A percentile compares a stretch with the other conserved stretches of the same genome.
These are phyloP conservation scores for Suncus etruscus DNA, from an alignment of 2,113 vertebrate genomes.

Conservation along the genomic window DNA sequence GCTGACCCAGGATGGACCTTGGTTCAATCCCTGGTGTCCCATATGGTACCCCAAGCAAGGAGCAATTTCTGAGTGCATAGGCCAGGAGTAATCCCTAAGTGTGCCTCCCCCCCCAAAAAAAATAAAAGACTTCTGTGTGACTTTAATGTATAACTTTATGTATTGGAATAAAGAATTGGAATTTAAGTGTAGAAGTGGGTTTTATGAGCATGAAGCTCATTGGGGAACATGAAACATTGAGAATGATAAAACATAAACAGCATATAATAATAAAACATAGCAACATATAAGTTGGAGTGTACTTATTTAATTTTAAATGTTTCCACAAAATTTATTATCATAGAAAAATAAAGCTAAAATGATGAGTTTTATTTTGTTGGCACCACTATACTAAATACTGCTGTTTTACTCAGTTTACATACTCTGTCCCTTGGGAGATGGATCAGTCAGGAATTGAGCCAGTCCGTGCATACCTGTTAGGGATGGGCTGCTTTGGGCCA, in stretches of 20 bases:
- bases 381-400: slow-evolving; percentile 5
- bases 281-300: background rate
- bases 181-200: slow-evolving; percentile 8
- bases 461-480: too few relatives aligned
- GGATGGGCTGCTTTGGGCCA: too few relatives aligned
- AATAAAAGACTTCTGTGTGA: background rate
- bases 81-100: too few relatives aligned
- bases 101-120: too few relatives aligned
- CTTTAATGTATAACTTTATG: slow-evolving; percentile 19
- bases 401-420: slow-evolving; percentile 31
- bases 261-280: too few relatives aligned
- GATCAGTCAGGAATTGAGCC: too few relatives aligned
- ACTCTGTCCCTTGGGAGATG: background rate
- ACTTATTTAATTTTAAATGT: slow-evolving; percentile 55
- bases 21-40: too few relatives aligned
- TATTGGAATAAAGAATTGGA: too few relatives aligned
- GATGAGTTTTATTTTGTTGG: slow-evolving; percentile 16
- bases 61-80: too few relatives aligned
- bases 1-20: too few relatives aligned
- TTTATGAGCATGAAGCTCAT: slow-evolving; percentile 18
- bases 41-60: too few relatives aligned
- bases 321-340: slow-evolving; percentile 57
- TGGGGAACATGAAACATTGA: slow-evolving; percentile 26
- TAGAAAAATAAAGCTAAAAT: slow-evolving; percentile 12
- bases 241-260: too few relatives aligned